These are phyloP conservation scores for Lasius fuliginosus DNA, from an alignment of 2,888 invertebrate species.

Conservation along the genomic window DNA sequence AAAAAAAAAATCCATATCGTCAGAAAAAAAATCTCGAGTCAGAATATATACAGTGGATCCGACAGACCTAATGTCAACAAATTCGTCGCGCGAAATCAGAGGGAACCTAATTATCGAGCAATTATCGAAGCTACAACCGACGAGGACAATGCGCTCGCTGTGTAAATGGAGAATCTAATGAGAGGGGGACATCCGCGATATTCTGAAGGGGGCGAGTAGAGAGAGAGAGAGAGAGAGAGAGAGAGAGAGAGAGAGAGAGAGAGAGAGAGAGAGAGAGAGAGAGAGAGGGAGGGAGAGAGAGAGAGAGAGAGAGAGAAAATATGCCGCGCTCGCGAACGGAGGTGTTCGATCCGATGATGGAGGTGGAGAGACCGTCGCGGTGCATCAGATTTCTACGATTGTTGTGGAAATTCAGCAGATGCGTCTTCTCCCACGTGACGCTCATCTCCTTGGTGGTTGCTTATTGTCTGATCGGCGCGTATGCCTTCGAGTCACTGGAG, in stretches of 20 bases:
- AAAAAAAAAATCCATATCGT: neutral
- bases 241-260: slow-evolving; percentile 29
- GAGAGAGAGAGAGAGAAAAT: slow-evolving; percentile 25
- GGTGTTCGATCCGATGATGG: slow-evolving; percentile 69
- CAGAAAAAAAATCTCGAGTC: neutral
- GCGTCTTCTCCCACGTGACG: slow-evolving; percentile 95
- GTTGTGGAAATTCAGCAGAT: slow-evolving; percentile 86
- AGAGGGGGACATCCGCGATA: slow-evolving; percentile 9
- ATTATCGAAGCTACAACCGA: slow-evolving; percentile 25
- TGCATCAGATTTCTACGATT: slow-evolving; percentile 80
- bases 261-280: slow-evolving; percentile 35
- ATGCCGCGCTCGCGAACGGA: slow-evolving; percentile 70
- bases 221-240: slow-evolving; percentile 25
- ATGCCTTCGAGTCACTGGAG: slow-evolving; percentile 93
- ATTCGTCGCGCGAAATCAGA: neutral
- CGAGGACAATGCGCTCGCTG: slow-evolving; percentile 3
- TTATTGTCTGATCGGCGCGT: slow-evolving; percentile 96
- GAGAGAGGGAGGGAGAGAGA: slow-evolving; percentile 23
- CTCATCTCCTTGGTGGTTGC: slow-evolving; percentile 95
- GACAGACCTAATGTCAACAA: neutral
- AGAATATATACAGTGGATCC: neutral
- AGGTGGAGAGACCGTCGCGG: slow-evolving; percentile 79
- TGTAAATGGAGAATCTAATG: slow-evolving; percentile 42
- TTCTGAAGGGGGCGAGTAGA: slow-evolving; percentile 3
- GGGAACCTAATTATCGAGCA: slow-evolving; percentile 26